These are phyloP conservation scores for Yponomeuta plumbellus DNA, from an alignment of 2,888 invertebrate species.

Conservation along the genomic window DNA sequence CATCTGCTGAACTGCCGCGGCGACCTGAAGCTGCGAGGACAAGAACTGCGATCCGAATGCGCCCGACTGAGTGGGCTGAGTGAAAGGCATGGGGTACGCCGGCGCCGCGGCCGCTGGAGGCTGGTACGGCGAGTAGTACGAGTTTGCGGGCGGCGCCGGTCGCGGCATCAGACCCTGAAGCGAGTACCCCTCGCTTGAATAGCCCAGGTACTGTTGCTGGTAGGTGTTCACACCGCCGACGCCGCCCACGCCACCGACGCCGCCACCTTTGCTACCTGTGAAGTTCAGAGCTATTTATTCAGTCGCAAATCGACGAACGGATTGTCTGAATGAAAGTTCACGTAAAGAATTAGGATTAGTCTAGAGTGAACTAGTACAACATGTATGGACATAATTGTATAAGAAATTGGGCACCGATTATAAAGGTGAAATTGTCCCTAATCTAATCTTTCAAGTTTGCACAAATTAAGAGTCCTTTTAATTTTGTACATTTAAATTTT, in stretches of 20 bases:
- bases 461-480: no score
- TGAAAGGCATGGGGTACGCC: slow-evolving; percentile 79
- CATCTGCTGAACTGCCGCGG: slow-evolving; percentile 70
- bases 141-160: slow-evolving; percentile 64
- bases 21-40: slow-evolving; percentile 65
- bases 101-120: slow-evolving; percentile 75
- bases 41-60: slow-evolving; percentile 68
- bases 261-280: slow-evolving; percentile 62
- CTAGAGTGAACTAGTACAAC: no score
- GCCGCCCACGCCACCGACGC: slow-evolving; percentile 43
- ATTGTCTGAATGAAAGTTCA: no score
- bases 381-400: no score
- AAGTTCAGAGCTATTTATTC: background rate
- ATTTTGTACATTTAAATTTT: no score
- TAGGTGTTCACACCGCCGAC: slow-evolving; percentile 67
- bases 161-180: slow-evolving; percentile 65
- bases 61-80: slow-evolving; percentile 75
- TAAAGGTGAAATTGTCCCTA: no score
- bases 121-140: slow-evolving; percentile 71
- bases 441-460: no score
- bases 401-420: no score
- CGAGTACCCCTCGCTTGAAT: slow-evolving; percentile 65
- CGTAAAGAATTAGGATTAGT: no score
- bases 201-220: slow-evolving; percentile 70
- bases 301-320: no score